Evolutionary conservation across 1,140 invertebrate genomes (phyloP), one percentile per base, ranked within the genome.

Genomic region (Leptoteleia sp.): DNA sequence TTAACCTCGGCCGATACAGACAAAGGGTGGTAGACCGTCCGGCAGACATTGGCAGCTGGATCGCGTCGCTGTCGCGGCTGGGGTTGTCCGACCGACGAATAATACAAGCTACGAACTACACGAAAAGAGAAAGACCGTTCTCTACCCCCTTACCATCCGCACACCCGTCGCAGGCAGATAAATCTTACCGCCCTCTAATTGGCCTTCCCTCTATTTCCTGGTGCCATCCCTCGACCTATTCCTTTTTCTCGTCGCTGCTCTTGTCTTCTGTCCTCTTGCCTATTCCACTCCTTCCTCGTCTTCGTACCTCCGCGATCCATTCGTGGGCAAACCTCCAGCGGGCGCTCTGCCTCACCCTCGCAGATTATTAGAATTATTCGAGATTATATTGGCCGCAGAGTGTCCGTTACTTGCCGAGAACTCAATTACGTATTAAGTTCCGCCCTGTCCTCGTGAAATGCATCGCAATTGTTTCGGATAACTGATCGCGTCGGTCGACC

Each of bases 131-230:
- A 68, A 71, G 68, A 70, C 67, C 83, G 22, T 6, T 65, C 82
- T 52, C 83, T 84, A 86, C 86, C 87, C 71, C 86, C 81, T 83
- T 33, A 48, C 85, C 80, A 87, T 87, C 80, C 85, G 85, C 83
- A 84, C 88, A 89, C 85, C 87, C 88, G 88, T 89, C 84, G 85
- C 84, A 85, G 84, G 81, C 76, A 88, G 84, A 89, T 89, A 89
- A 89, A 89, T 89, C 87, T 89, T 87, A 73, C 85, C 84, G 85
- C 87, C 86, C 87, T 89, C 87, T 89, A 88, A 89, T 89, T 89
- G 87, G 87, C 85, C 88, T 87, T 88, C 84, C 84, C 86, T 87
- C 82, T 83, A 84, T 84, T 89, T 87, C 83, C 86, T 85, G 79
- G 80, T 84, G 82, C 81, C 84, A 83, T 84, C 80, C 81, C 81